Percentiles rank a stretch among this genome's conserved stretches.
These are phyloP conservation scores for Chrysotoxum bicinctum DNA, from an alignment of 2,888 invertebrate genomes.

Conservation along the genomic window DNA sequence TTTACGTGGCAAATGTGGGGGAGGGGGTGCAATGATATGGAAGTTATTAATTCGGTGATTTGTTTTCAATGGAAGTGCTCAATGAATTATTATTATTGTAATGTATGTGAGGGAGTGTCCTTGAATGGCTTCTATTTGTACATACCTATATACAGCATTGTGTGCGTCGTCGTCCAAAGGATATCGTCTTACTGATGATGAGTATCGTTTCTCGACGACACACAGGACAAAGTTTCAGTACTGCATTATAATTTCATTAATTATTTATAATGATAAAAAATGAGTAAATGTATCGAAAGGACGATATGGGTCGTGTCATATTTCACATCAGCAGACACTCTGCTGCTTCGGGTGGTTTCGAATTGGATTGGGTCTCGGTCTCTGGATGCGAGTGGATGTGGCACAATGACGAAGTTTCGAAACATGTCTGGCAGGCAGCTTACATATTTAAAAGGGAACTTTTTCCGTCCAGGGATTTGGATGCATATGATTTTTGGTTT, in stretches of 20 bases:
- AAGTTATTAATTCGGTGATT: slow-evolving; percentile 70
- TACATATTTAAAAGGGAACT: slow-evolving; percentile 1
- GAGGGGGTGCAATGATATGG: slow-evolving; percentile 51
- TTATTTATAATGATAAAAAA: slow-evolving; percentile 62
- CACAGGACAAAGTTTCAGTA: slow-evolving; percentile 40
- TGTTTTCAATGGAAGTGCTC: slow-evolving; percentile 64
- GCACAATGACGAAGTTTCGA: slow-evolving; percentile 8
- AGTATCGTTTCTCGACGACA: not conserved
- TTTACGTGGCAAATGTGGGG: not conserved
- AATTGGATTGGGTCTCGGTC: not conserved
- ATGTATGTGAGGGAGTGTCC: slow-evolving; percentile 21
- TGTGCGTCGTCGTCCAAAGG: slow-evolving; percentile 10
- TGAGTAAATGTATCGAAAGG: slow-evolving; percentile 59
- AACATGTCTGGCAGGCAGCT: slow-evolving; percentile 11
- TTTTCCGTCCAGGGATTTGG: not conserved
- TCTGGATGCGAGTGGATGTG: too few relatives aligned
- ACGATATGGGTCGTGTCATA: slow-evolving; percentile 41
- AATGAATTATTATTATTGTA: slow-evolving; percentile 48
- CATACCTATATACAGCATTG: not conserved
- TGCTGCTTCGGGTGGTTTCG: not conserved
- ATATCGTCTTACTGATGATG: slow-evolving; percentile 31
- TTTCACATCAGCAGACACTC: not conserved
- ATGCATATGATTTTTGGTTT: slow-evolving; percentile 1
- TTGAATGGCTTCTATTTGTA: slow-evolving; percentile 15
- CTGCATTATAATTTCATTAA: slow-evolving; percentile 68